phyloP scores from a whole-genome alignment of 2,113 vertebrate genomes.

The Ictidomys tridecemlineatus region DNA sequence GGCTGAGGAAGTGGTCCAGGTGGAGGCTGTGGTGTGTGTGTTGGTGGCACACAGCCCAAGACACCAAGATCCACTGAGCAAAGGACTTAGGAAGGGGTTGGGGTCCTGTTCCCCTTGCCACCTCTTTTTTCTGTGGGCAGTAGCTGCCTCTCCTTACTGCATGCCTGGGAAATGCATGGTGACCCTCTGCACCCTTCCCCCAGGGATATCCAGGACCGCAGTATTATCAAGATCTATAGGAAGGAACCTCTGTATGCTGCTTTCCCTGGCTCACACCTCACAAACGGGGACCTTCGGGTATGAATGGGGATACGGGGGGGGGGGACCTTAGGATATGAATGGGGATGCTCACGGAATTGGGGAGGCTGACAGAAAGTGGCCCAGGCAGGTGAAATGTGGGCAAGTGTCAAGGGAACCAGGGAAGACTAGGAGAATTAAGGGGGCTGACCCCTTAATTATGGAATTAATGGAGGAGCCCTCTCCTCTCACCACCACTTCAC shows the following conservation, averaged over 20 bases:
- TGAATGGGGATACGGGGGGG: conserved; percentile 84
- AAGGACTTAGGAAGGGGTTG: not conserved
- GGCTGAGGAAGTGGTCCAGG: not conserved
- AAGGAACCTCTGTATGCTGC: conserved; percentile 98
- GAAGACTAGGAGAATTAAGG: not conserved
- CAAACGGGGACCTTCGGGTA: conserved; percentile 98
- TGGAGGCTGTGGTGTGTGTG: not conserved
- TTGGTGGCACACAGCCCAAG: not conserved
- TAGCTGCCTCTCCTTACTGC: not conserved
- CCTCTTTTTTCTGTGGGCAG: not conserved
- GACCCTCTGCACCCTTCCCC: not conserved
- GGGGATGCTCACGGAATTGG: not conserved
- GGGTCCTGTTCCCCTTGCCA: not conserved
- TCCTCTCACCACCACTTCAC: not conserved
- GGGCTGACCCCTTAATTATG: not conserved
- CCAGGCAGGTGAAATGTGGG: not conserved
- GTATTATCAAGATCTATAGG: conserved; percentile 98
- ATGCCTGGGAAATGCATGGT: not conserved
- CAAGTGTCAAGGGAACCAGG: not conserved
- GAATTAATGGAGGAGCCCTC: not conserved
- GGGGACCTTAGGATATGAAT: conserved; percentile 96
- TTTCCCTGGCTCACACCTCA: conserved; percentile 95
- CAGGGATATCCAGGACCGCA: conserved; percentile 98
- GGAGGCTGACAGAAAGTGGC: not conserved
- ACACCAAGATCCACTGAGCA: not conserved